Base-by-base conservation (phyloP, 2,113 vertebrate genomes). In the Phylloscopus trochilus region DNA sequence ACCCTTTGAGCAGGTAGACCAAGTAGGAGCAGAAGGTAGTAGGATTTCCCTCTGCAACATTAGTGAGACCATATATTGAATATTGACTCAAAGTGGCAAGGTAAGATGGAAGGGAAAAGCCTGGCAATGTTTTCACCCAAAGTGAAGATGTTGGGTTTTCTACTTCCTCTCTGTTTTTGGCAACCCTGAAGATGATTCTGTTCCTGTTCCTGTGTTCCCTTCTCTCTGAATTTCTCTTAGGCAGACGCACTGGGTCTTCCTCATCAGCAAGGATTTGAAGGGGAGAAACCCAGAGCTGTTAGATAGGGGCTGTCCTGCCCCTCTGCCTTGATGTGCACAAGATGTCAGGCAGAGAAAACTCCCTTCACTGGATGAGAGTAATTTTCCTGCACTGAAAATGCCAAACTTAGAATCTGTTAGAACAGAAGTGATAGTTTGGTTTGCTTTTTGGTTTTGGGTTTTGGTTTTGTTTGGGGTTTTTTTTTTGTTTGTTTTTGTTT, bases 321-420 rank as follows among this genome's bases (percentile, higher is more conserved):
- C 10, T 43, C 4, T 15, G 1, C 23, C n/a, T 37, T 23, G 13
- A 64, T 56, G 37, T 11, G 33, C 28, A 4, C 11, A 21, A 9
- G 33, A 19, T 13, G 19, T 47, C 35, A 14, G 3, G 11, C 20
- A 60, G 66, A 53, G 53, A 27, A 72, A 70, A 47, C 26, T 80
- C 10, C 15, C 22, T 72, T 27, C 27, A 4, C 21, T 37, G 77
- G n/a, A 46, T 0, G 2, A 80, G 31, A 0, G 37, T 39, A 7
- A 37, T 39, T 72, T 63, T 55, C 37, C 49, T 92, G 66, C 26
- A 28, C 9, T 49, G 39, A 62, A 66, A 74, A 66, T 53, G 16
- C 14, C 58, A 52, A 28, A n/a, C 37, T 56, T 77, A 33, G n/a
- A 79, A 35, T 58, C 28, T 37, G 24, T 14, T 20, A 31, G 13